Evolutionary conservation across 2,888 invertebrate species (phyloP).

Genomic region (Nudaria mundana): DNA sequence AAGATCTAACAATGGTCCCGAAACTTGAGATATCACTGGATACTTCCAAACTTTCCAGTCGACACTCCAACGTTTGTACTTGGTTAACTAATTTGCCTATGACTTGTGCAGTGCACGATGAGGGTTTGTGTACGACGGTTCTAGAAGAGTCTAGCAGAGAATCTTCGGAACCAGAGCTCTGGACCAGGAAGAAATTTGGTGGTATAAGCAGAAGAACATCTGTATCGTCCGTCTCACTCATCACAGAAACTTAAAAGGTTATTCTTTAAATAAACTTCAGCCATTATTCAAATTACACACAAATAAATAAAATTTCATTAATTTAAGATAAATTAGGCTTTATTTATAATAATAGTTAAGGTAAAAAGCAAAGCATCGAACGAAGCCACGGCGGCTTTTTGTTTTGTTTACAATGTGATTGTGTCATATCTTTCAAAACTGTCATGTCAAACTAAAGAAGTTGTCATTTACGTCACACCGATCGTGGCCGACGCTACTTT

Average conservation of each 20-base stretch:
- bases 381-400: constrained; percentile 1
- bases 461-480: too few relatives aligned
- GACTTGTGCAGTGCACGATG: constrained; percentile 72
- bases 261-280: constrained; percentile 31
- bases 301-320: not conserved
- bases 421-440: constrained; percentile 3
- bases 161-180: constrained; percentile 80
- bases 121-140: constrained; percentile 69
- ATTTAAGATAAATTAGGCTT: not conserved
- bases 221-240: constrained; percentile 87
- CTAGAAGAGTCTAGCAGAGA: constrained; percentile 67
- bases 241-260: constrained; percentile 47
- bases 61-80: constrained; percentile 82
- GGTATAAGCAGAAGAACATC: constrained; percentile 90
- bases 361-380: not conserved
- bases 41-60: constrained; percentile 69
- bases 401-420: constrained; percentile 7
- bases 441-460: not conserved
- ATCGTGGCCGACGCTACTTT: too few relatives aligned
- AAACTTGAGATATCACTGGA: constrained; percentile 53
- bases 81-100: constrained; percentile 81
- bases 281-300: constrained; percentile 48
- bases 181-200: constrained; percentile 86
- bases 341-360: too few relatives aligned
- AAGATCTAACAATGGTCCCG: constrained; percentile 36